phyloP scores from a whole-genome alignment of 1,140 invertebrate genomes.

The Eueides isabella region DNA sequence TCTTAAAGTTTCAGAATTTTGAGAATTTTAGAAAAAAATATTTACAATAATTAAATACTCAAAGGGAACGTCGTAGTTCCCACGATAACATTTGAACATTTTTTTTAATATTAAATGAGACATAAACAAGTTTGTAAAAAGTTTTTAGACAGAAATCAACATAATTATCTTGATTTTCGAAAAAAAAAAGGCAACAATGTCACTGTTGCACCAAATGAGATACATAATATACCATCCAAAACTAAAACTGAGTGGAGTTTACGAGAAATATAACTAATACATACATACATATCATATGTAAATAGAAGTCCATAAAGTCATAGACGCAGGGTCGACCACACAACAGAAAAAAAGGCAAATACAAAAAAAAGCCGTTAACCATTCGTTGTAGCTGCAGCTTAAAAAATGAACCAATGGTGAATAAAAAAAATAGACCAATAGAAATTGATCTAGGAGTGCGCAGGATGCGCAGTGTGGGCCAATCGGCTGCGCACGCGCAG shows the following conservation, averaged over 20 bases:
- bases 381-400: constrained; percentile 28
- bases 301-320: constrained; percentile 11
- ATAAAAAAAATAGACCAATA: constrained; percentile 53
- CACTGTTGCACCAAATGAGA: too few relatives aligned
- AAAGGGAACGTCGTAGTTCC: too few relatives aligned
- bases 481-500: constrained; percentile 46
- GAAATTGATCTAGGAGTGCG: constrained; percentile 49
- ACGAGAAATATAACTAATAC: not conserved
- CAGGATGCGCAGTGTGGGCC: constrained; percentile 43
- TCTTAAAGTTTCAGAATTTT: too few relatives aligned
- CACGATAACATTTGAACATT: too few relatives aligned
- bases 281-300: not conserved
- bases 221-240: not conserved
- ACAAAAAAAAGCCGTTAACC: constrained; percentile 19
- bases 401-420: constrained; percentile 42
- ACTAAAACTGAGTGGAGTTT: not conserved
- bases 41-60: too few relatives aligned
- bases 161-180: too few relatives aligned
- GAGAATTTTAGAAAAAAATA: too few relatives aligned
- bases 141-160: too few relatives aligned
- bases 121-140: too few relatives aligned
- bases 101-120: too few relatives aligned
- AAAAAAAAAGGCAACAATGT: too few relatives aligned
- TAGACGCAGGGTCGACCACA: constrained; percentile 6
- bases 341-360: constrained; percentile 7